Evolutionary conservation across 2,888 invertebrate species (phyloP).

Genomic region (Hypena proboscidalis): DNA sequence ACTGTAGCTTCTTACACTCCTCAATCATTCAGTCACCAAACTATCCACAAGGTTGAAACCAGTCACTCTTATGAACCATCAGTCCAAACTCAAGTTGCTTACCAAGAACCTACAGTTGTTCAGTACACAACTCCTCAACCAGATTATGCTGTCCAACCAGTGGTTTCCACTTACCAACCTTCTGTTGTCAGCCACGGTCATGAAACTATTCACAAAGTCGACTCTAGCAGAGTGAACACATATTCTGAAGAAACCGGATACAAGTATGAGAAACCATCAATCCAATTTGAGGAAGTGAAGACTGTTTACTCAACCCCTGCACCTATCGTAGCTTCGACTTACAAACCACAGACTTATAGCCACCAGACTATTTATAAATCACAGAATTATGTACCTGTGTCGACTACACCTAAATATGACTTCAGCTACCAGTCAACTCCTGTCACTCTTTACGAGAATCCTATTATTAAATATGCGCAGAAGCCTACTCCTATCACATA

Average conservation of each 20-base stretch:
- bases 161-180: constrained; percentile 64
- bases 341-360: constrained; percentile 54
- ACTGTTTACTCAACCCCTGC: constrained; percentile 60
- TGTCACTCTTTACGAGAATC: constrained; percentile 71
- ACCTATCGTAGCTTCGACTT: constrained; percentile 56
- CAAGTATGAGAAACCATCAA: constrained; percentile 57
- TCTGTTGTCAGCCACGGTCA: constrained; percentile 64
- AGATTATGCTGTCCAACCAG: constrained; percentile 49
- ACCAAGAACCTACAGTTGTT: constrained; percentile 50
- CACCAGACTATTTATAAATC: constrained; percentile 66
- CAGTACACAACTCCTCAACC: constrained; percentile 62
- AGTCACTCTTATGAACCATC: constrained; percentile 48
- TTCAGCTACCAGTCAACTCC: constrained; percentile 67
- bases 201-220: constrained; percentile 67
- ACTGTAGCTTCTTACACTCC: constrained; percentile 58
- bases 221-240: constrained; percentile 56
- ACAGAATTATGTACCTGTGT: constrained; percentile 56
- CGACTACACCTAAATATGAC: constrained; percentile 64
- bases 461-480: constrained; percentile 66
- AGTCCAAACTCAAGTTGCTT: constrained; percentile 39
- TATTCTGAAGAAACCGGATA: constrained; percentile 58
- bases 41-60: constrained; percentile 61
- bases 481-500: constrained; percentile 65
- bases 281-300: constrained; percentile 60
- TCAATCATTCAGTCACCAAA: constrained; percentile 67